These are phyloP conservation scores for Phrixothrix hirtus DNA, from an alignment of 2,888 invertebrate species.

Conservation along the genomic window DNA sequence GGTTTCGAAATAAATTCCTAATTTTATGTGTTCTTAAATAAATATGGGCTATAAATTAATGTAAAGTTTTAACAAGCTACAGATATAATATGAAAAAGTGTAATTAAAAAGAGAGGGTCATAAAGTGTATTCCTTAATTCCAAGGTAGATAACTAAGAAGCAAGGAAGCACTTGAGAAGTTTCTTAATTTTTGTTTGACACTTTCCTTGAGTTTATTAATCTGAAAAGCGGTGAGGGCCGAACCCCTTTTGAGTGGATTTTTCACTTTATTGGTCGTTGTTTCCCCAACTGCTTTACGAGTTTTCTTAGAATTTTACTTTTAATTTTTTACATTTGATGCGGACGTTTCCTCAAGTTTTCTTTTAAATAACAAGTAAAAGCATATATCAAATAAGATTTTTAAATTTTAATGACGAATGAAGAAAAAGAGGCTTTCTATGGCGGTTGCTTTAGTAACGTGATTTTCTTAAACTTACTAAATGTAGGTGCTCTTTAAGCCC, in stretches of 20 bases:
- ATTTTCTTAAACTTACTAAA: conserved; percentile 11
- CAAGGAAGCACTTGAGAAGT: conserved; percentile 36
- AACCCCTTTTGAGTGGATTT: conserved; percentile 18
- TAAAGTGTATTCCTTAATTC: conserved; percentile 25
- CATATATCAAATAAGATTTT: conserved; percentile 2
- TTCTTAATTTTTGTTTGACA: conserved; percentile 48
- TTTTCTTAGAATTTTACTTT: conserved; percentile 39
- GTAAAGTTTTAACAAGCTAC: conserved; percentile 11
- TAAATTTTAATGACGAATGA: conserved; percentile 15
- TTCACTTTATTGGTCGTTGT: conserved; percentile 31
- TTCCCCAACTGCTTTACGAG: conserved; percentile 39
- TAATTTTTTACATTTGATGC: too few relatives aligned
- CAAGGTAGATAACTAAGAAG: conserved; percentile 21
- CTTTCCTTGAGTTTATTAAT: conserved; percentile 46
- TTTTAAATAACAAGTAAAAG: background rate
- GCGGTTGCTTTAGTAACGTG: conserved; percentile 17
- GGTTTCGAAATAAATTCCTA: too few relatives aligned
- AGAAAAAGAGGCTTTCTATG: conserved; percentile 10
- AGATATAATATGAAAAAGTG: conserved; percentile 12
- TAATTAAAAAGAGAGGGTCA: conserved; percentile 23
- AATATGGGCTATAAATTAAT: conserved; percentile 12
- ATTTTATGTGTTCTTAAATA: too few relatives aligned
- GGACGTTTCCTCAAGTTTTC: too few relatives aligned
- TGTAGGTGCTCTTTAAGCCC: conserved; percentile 5
- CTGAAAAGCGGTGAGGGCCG: conserved; percentile 30